phyloP scores from a whole-genome alignment of 2,113 vertebrate genomes.

The Turdus rufiventris region DNA sequence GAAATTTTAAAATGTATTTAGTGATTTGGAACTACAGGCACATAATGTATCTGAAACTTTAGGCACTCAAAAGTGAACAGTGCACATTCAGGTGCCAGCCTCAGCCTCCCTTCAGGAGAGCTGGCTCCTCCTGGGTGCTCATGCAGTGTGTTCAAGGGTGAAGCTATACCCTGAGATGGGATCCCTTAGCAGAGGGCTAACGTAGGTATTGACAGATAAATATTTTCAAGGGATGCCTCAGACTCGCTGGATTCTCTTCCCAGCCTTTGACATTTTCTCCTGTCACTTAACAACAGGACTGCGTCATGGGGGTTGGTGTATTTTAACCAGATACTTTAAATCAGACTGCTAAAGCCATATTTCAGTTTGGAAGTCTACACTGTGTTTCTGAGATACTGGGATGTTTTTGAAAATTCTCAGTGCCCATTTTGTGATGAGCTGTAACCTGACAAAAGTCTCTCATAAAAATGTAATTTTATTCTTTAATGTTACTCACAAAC shows the following conservation, averaged over 20 bases:
- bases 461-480: slow-evolving; percentile 19
- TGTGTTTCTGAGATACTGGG: neutral
- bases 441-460: neutral
- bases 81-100: neutral
- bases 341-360: neutral
- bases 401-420: neutral
- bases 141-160: neutral
- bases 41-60: neutral
- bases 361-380: neutral
- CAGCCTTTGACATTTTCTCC: neutral
- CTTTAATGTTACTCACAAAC: neutral
- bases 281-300: neutral
- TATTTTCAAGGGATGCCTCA: neutral
- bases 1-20: neutral
- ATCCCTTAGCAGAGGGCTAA: neutral
- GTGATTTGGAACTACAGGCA: neutral
- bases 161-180: neutral
- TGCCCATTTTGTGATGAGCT: neutral
- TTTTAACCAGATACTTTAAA: neutral
- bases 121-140: neutral
- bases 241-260: neutral
- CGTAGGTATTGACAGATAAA: neutral
- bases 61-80: accelerated
- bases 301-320: accelerated
- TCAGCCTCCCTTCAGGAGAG: neutral